Evolutionary conservation across 2,797 vertebrate species (phyloP), one percentile per base, ranked within the genome.

Genomic region (Parauchenoglanis punctatus): DNA sequence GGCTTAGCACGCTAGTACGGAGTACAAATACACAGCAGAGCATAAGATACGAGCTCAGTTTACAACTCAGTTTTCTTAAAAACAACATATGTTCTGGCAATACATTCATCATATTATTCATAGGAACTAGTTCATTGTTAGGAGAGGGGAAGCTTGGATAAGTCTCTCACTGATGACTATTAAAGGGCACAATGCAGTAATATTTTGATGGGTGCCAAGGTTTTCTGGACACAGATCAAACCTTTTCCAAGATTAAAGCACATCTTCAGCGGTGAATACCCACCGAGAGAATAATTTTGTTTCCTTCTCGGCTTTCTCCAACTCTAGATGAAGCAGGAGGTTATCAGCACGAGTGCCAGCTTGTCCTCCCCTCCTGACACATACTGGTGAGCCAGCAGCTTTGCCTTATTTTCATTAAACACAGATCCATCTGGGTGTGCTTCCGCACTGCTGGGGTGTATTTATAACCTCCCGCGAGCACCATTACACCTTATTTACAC

Each of bases 321-420:
- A 31, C 15, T 56, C 73, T 46, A 49, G 46, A 70, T 86, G 49
- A 76, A 72, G 44, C 28, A 77, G 75, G 63, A 84, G 82, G 72
- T 85, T 88, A 86, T 85, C 84, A 83, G 80, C 61, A 68, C 31
- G 75, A 84, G 61, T 78, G 65, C 85, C 85, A 87, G 85, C 85
- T 83, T 80, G 75, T 65, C 73, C 73, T 88, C 61, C 49, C 65
- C 77, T 83, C 56, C 76, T 81, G 70, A 88, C 56, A 59, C 65
- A 85, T 81, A 91, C 77, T 90, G 83, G 86, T 85, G 49, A 89
- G 83, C 87, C 84, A 87, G 81, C 89, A 91, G 83, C 86, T 92
- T 91, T 88, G 86, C 83, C 89, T 86, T 88, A 89, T 90, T 90
- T 90, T 91, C 88, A 91, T 89, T 90, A 93, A 89, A 83, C 84